Evolutionary conservation across 2,888 invertebrate genomes (phyloP).

Genomic region (Caenorhabditis zanzibari): DNA sequence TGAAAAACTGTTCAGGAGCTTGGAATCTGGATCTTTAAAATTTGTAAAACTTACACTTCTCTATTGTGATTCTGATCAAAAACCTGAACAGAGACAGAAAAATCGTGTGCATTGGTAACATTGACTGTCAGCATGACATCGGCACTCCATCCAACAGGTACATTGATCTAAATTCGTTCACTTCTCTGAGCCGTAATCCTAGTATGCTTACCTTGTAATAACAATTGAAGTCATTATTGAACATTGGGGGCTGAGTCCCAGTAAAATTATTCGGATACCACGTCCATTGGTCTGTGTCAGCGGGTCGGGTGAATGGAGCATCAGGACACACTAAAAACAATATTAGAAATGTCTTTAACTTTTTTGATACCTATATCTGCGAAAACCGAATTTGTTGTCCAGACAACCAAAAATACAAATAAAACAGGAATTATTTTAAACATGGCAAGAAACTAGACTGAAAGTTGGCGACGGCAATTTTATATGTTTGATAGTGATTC

Average conservation of each 20-base stretch:
- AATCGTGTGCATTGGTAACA: conserved; percentile 25
- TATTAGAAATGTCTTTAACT: too few species aligned
- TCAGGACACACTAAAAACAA: conserved; percentile 18
- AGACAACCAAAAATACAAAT: neutral
- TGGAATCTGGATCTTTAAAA: neutral
- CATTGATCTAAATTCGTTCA: conserved; percentile 23
- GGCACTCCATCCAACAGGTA: conserved; percentile 38
- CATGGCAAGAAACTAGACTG: neutral
- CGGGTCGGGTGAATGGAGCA: conserved; percentile 14
- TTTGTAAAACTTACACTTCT: conserved; percentile 18
- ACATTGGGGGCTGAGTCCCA: conserved; percentile 24
- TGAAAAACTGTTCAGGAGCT: too few species aligned
- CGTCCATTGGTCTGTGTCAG: conserved; percentile 2
- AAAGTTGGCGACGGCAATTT: conserved; percentile 3
- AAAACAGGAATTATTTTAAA: conserved; percentile 15
- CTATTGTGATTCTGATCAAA: conserved; percentile 21
- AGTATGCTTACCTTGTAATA: conserved; percentile 27
- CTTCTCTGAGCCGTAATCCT: neutral
- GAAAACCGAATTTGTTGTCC: neutral
- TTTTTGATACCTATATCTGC: neutral
- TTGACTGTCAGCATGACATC: conserved; percentile 15
- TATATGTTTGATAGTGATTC: conserved; percentile 23
- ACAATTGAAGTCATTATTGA: conserved; percentile 38
- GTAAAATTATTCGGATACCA: conserved; percentile 47
- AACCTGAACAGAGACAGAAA: conserved; percentile 35